phyloP scores from a whole-genome alignment of 2,113 vertebrate species.

The Rattus norvegicus region DNA sequence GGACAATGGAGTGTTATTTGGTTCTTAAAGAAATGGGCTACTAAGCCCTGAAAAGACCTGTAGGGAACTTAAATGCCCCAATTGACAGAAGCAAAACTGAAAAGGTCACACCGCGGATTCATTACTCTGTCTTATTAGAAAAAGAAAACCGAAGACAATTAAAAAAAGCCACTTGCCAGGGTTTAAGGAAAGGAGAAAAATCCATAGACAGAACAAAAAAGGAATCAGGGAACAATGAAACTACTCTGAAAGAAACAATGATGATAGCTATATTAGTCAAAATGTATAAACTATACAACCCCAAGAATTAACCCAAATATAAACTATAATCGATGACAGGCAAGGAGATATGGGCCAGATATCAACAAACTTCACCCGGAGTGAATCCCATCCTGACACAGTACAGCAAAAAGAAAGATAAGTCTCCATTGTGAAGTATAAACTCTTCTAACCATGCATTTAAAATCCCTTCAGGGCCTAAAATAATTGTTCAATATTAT shows the following conservation, averaged over 20 bases:
- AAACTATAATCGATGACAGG: background rate
- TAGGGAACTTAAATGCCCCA: background rate
- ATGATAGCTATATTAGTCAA: background rate
- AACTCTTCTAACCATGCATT: conserved; percentile 11
- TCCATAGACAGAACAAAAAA: background rate
- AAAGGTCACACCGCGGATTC: background rate
- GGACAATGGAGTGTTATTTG: background rate
- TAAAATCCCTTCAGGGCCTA: background rate
- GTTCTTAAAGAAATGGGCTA: background rate
- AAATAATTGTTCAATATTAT: background rate
- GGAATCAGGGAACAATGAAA: background rate
- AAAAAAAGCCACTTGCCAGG: background rate
- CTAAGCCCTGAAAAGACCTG: background rate
- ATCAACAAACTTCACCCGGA: background rate
- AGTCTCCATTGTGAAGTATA: background rate
- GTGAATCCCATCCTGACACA: background rate
- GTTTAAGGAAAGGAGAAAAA: background rate
- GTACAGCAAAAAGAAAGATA: background rate
- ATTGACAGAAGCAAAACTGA: background rate
- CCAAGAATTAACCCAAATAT: background rate
- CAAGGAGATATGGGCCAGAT: background rate
- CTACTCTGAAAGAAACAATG: background rate
- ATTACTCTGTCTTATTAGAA: background rate
- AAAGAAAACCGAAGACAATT: background rate
- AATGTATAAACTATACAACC: background rate